phyloP scores from a whole-genome alignment of 2,888 invertebrate species.

The Chloroclystis v-ata region DNA sequence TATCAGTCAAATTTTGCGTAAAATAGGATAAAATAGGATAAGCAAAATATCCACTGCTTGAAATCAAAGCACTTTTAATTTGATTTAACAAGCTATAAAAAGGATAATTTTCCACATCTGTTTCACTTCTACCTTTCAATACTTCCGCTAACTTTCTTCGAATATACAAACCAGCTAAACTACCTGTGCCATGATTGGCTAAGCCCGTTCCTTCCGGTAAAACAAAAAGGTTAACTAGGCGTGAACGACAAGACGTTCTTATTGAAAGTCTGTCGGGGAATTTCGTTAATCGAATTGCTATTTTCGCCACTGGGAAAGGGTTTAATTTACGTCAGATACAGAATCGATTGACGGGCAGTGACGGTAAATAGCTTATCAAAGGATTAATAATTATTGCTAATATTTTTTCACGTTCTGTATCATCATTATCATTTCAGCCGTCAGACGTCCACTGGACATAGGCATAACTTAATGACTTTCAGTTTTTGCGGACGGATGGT shows the following conservation, averaged over 20 bases:
- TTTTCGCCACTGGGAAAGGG: neutral
- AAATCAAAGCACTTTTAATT: too few relatives aligned
- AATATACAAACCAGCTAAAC: neutral
- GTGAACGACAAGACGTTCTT: slow-evolving; percentile 6
- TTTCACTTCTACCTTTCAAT: slow-evolving; percentile 1
- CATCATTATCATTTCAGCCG: too few relatives aligned
- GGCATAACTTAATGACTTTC: too few relatives aligned
- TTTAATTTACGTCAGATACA: neutral
- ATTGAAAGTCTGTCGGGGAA: neutral
- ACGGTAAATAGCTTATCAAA: neutral
- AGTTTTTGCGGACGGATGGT: too few relatives aligned
- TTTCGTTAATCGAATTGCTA: slow-evolving; percentile 7
- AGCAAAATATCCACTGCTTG: too few relatives aligned
- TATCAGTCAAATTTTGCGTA: too few relatives aligned
- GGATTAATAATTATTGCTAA: too few relatives aligned
- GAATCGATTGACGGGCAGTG: neutral
- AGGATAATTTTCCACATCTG: too few relatives aligned
- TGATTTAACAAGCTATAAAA: too few relatives aligned
- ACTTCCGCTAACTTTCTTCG: neutral
- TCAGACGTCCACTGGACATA: too few relatives aligned
- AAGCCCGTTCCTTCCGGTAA: slow-evolving; percentile 13
- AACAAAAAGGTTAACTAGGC: slow-evolving; percentile 19
- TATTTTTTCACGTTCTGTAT: too few relatives aligned
- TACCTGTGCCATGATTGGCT: slow-evolving; percentile 12
- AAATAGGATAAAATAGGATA: too few relatives aligned